Percentiles rank a stretch among this genome's conserved stretches.
Conservation (phyloP, 2,888 invertebrate genomes). For the Lasioglossum leucozonium region DNA sequence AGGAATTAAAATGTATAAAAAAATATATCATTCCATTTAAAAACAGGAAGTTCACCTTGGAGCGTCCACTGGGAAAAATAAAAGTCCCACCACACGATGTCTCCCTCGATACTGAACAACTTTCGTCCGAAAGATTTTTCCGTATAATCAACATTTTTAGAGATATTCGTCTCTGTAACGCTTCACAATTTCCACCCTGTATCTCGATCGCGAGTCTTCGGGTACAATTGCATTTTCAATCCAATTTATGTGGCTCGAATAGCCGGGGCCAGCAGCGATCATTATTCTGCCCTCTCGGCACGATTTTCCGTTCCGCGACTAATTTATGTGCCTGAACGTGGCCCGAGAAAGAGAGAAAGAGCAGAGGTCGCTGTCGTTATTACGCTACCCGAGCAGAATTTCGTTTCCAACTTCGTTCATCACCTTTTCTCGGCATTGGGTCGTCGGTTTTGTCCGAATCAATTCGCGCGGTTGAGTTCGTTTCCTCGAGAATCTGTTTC, state of each 20-base stretch:
- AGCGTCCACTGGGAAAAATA: too few species aligned
- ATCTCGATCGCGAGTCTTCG: slow-evolving; percentile 5
- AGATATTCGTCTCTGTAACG: too few species aligned
- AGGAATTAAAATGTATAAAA: too few species aligned
- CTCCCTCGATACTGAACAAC: too few species aligned
- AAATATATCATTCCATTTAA: too few species aligned
- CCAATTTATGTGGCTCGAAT: slow-evolving; percentile 11
- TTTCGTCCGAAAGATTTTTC: too few species aligned
- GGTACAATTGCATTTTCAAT: slow-evolving; percentile 16
- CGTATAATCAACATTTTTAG: too few species aligned
- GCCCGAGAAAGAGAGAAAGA: neutral
- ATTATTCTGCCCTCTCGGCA: neutral
- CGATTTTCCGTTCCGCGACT: slow-evolving; percentile 9
- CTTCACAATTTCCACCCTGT: too few species aligned
- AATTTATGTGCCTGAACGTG: neutral
- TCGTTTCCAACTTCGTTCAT: neutral
- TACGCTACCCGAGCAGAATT: neutral
- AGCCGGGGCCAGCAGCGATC: neutral
- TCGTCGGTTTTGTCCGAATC: neutral
- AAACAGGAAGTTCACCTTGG: too few species aligned
- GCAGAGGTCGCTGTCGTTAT: neutral
- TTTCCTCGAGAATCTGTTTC: neutral
- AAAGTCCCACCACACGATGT: too few species aligned
- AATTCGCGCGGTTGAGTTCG: neutral
- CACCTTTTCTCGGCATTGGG: neutral